phyloP scores from a whole-genome alignment of 2,888 invertebrate genomes.

The Hartigia nigra region DNA sequence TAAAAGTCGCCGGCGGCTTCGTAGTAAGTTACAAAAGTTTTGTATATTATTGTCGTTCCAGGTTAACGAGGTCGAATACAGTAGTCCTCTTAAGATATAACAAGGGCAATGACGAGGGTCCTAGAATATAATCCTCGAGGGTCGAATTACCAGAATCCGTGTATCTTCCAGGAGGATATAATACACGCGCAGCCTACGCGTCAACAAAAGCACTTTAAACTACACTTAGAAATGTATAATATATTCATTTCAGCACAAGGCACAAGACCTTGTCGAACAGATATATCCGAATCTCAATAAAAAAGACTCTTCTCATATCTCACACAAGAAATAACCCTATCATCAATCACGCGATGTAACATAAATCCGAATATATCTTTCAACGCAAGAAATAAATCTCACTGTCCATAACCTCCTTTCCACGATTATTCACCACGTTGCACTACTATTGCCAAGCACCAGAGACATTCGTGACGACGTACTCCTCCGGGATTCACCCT shows the following conservation, averaged over 20 bases:
- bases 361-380: not conserved
- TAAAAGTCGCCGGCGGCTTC: not conserved
- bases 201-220: not conserved
- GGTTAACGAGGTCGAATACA: not conserved
- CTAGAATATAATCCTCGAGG: not conserved
- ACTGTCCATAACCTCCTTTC: not conserved
- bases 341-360: not conserved
- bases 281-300: not conserved
- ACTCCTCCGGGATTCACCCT: not conserved
- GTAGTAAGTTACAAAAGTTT: not conserved
- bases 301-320: not conserved
- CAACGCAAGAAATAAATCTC: not conserved
- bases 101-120: not conserved
- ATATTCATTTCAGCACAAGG: not conserved
- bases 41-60: not conserved
- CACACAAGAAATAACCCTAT: not conserved
- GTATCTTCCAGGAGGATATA: not conserved
- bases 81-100: not conserved
- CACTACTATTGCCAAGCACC: not conserved
- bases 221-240: not conserved
- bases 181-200: not conserved
- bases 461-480: not conserved
- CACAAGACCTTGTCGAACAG: not conserved
- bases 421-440: not conserved
- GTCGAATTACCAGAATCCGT: not conserved